phyloP scores from a whole-genome alignment of 2,888 invertebrate genomes.

The Sicus ferrugineus region DNA sequence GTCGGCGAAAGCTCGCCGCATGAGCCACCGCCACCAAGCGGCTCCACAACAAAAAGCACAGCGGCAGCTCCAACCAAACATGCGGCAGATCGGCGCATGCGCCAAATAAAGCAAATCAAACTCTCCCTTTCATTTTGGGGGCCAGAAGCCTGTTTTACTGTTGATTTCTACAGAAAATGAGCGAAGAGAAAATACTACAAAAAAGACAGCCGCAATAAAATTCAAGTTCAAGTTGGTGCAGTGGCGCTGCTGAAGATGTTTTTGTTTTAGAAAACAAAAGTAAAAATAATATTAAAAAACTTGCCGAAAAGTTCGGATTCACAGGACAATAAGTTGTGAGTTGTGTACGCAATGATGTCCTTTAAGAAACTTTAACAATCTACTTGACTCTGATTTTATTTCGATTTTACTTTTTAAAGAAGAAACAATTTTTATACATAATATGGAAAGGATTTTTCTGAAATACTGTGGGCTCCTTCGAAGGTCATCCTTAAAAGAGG shows the following conservation, averaged over 20 bases:
- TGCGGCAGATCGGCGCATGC: slow-evolving; percentile 16
- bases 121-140: slow-evolving; percentile 48
- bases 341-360: too few species aligned
- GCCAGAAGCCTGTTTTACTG: slow-evolving; percentile 40
- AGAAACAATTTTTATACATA: background rate
- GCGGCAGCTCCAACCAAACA: slow-evolving; percentile 29
- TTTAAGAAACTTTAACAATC: too few species aligned
- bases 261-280: too few species aligned
- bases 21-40: slow-evolving; percentile 7
- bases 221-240: slow-evolving; percentile 37
- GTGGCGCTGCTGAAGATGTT: slow-evolving; percentile 35
- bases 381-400: too few species aligned
- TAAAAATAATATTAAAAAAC: too few species aligned
- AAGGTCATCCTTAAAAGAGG: too few species aligned
- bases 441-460: too few species aligned
- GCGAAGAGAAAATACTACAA: slow-evolving; percentile 33
- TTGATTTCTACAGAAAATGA: slow-evolving; percentile 38
- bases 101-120: slow-evolving; percentile 39
- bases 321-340: too few species aligned
- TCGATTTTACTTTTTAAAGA: too few species aligned
- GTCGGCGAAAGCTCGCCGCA: slow-evolving; percentile 8
- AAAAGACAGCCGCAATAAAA: slow-evolving; percentile 35
- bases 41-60: too few species aligned
- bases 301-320: too few species aligned
- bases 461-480: too few species aligned